A percentile compares a stretch with the other conserved stretches of the same genome.
Evolutionary conservation across 2,797 vertebrate species (phyloP).

Genomic region (Tachyglossus aculeatus): DNA sequence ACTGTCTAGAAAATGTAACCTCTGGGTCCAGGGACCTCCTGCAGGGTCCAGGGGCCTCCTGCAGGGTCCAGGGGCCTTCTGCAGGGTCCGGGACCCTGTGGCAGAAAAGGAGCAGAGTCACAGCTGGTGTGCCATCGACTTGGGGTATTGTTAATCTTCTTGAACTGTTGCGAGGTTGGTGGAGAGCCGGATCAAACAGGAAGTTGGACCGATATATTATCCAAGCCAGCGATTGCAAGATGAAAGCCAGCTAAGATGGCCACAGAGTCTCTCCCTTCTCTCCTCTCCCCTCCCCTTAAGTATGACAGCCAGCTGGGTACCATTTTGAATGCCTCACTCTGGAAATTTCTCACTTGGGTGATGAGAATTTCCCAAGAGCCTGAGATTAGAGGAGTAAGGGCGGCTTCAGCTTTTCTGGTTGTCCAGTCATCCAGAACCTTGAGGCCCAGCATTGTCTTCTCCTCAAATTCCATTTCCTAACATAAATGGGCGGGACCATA

Average conservation of each 20-base stretch:
- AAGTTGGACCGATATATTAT: not conserved
- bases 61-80: fast-evolving
- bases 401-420: too few relatives aligned
- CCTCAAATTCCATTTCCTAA: too few relatives aligned
- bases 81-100: fast-evolving
- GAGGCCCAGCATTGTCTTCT: too few relatives aligned
- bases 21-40: too few relatives aligned
- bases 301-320: not conserved
- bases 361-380: too few relatives aligned
- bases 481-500: too few relatives aligned
- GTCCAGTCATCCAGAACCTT: too few relatives aligned
- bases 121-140: not conserved
- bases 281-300: not conserved
- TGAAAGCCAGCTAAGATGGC: not conserved
- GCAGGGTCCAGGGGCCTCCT: too few relatives aligned
- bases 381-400: too few relatives aligned
- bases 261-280: not conserved
- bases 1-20: too few relatives aligned
- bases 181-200: conserved; percentile 5
- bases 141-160: not conserved
- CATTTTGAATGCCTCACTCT: not conserved
- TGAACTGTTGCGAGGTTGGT: not conserved
- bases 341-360: not conserved
- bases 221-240: fast-evolving
- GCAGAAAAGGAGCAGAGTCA: not conserved